Percentiles rank a stretch among this genome's conserved stretches.
phyloP scores from a whole-genome alignment of 2,797 vertebrate species.

The Rachycentron canadum region DNA sequence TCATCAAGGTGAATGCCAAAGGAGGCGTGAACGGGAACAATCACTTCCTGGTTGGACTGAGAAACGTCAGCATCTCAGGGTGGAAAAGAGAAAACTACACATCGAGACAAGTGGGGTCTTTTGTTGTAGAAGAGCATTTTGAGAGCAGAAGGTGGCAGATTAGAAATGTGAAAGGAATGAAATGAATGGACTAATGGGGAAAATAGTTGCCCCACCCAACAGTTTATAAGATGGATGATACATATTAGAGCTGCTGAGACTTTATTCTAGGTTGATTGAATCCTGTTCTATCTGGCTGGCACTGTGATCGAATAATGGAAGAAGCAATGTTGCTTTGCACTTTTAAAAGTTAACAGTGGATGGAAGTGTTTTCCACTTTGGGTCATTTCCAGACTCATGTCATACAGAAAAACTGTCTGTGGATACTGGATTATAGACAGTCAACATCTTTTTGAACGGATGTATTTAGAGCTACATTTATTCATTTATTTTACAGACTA shows the following conservation, averaged over 20 bases:
- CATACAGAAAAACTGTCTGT: no score
- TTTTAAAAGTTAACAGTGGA: no score
- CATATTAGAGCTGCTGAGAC: constrained; percentile 19
- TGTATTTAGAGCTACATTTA: no score
- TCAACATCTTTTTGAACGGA: no score
- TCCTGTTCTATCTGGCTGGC: constrained; percentile 3
- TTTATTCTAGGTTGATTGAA: constrained; percentile 17
- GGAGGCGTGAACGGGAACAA: constrained; percentile 49
- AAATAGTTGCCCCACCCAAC: constrained; percentile 5
- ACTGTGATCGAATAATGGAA: background rate
- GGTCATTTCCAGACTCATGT: no score
- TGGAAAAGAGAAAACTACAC: background rate
- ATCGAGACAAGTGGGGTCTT: background rate
- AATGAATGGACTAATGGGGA: background rate
- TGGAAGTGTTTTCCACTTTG: no score
- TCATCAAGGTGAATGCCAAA: constrained; percentile 71
- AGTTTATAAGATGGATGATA: constrained; percentile 10
- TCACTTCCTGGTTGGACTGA: constrained; percentile 68
- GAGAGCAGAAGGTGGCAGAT: background rate
- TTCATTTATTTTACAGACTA: no score
- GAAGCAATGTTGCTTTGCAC: background rate
- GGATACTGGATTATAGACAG: no score
- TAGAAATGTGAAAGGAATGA: background rate
- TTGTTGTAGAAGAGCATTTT: background rate
- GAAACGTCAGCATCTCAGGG: constrained; percentile 2